These are phyloP conservation scores for Tyrannus savana DNA, from an alignment of 2,113 vertebrate genomes.

Conservation along the genomic window DNA sequence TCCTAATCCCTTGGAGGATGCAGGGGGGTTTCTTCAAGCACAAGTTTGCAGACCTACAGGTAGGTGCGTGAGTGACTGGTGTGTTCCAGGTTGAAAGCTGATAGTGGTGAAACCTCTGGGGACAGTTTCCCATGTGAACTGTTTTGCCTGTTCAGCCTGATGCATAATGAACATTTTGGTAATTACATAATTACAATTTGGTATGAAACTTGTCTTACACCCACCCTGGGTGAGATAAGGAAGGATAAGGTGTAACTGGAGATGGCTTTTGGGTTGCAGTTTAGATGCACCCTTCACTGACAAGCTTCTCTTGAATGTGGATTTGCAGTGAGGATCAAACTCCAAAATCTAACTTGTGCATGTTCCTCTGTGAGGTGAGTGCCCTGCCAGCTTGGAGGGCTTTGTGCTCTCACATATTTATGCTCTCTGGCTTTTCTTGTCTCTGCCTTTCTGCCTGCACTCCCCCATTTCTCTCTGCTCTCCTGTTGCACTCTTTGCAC, in stretches of 20 bases:
- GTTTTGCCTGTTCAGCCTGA: neutral
- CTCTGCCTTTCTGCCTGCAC: neutral
- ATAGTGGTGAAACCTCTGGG: neutral
- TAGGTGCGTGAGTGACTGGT: neutral
- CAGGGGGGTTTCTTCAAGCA: neutral
- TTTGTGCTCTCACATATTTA: neutral
- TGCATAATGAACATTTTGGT: neutral
- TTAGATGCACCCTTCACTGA: neutral
- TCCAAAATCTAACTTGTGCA: fast-evolving
- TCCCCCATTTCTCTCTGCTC: neutral
- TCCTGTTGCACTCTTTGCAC: neutral
- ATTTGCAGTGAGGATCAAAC: neutral
- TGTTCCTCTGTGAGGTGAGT: neutral
- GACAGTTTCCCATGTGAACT: neutral
- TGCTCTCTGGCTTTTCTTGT: neutral
- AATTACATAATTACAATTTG: neutral
- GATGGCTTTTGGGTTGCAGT: neutral
- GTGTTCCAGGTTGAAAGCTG: neutral
- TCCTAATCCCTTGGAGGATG: neutral
- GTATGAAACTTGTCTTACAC: neutral
- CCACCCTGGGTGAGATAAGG: neutral
- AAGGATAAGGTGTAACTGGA: neutral
- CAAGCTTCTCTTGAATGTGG: neutral
- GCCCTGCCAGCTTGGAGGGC: neutral
- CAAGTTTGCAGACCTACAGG: neutral